Conservation (phyloP, 1,140 invertebrate species). For the Oreohelix idahoensis region DNA sequence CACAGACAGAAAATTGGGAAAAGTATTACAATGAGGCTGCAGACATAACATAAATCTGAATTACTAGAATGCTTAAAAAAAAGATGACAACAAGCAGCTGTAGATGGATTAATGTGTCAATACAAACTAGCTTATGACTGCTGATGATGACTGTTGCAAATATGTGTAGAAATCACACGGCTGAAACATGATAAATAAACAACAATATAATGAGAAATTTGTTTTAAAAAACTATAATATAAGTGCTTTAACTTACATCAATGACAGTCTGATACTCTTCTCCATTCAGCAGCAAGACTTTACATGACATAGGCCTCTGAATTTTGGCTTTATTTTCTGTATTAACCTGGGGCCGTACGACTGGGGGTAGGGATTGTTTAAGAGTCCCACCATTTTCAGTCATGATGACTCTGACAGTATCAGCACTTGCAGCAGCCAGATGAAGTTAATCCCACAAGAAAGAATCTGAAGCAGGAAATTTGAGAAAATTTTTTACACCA, state of each 20-base stretch:
- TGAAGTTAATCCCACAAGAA: no score
- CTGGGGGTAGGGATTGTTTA: neutral
- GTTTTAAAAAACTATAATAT: neutral
- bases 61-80: no score
- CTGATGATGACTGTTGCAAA: no score
- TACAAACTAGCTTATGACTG: no score
- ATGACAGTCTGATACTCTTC: neutral
- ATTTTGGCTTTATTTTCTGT: slow-evolving; percentile 9
- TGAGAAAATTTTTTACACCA: no score
- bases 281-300: slow-evolving; percentile 16
- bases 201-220: neutral
- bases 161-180: no score
- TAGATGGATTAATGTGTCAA: no score
- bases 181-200: neutral
- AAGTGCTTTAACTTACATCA: slow-evolving; percentile 4
- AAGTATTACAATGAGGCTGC: no score
- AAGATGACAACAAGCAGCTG: no score
- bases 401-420: neutral
- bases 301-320: neutral
- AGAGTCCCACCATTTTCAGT: neutral
- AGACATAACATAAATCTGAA: no score
- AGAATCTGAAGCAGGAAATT: no score
- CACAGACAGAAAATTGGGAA: neutral
- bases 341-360: neutral
- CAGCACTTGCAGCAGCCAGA: no score